Percentiles rank a stretch among this genome's conserved stretches.
Conservation (phyloP, 2,888 invertebrate species). For the Fragum sueziense region DNA sequence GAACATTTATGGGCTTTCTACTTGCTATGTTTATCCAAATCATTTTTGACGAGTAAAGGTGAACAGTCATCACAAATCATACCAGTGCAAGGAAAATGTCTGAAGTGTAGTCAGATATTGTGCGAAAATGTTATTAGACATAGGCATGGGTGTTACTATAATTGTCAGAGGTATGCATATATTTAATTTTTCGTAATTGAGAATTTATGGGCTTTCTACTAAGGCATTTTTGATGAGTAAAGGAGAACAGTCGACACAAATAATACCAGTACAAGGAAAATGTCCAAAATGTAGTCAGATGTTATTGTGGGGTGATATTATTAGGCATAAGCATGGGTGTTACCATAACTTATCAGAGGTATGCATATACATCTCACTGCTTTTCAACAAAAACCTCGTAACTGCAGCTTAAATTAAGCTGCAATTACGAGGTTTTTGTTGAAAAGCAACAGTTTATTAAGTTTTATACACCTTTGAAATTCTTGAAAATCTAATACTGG, state of each 20-base stretch:
- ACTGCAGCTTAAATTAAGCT: too few relatives aligned
- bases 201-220: too few relatives aligned
- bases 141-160: constrained; percentile 79
- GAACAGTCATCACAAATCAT: constrained; percentile 86
- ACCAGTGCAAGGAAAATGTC: constrained; percentile 92
- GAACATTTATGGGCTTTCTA: too few relatives aligned
- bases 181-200: too few relatives aligned
- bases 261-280: constrained; percentile 90
- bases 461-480: too few relatives aligned
- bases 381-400: too few relatives aligned
- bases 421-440: too few relatives aligned
- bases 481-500: too few relatives aligned
- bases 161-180: too few relatives aligned
- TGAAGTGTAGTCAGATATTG: constrained; percentile 87
- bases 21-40: too few relatives aligned
- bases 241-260: constrained; percentile 84
- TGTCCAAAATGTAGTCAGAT: constrained; percentile 89
- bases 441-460: too few relatives aligned
- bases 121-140: constrained; percentile 91
- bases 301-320: constrained; percentile 92
- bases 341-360: constrained; percentile 72
- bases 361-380: too few relatives aligned
- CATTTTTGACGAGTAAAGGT: constrained; percentile 84
- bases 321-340: constrained; percentile 83
- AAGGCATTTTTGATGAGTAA: constrained; percentile 85